phyloP scores from a whole-genome alignment of 1,140 invertebrate species.

The Ylistrum balloti region DNA sequence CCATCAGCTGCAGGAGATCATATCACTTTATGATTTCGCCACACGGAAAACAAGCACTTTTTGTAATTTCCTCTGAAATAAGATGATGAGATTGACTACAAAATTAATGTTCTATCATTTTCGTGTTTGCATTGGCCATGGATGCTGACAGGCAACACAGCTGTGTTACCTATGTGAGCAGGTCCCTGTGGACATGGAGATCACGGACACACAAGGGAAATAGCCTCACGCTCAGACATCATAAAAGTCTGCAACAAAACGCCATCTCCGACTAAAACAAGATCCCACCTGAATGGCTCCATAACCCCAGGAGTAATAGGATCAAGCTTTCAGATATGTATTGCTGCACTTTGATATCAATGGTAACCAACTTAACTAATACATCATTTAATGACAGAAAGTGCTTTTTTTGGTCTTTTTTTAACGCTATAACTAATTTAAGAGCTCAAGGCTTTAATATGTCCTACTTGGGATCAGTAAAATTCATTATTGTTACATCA shows the following conservation, averaged over 20 bases:
- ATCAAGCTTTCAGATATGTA: not conserved
- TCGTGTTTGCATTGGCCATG: not conserved
- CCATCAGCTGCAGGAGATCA: not conserved
- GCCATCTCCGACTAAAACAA: not conserved
- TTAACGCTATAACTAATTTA: not conserved
- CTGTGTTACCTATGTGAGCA: not conserved
- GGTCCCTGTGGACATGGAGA: not conserved
- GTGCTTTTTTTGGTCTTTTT: not conserved
- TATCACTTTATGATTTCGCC: conserved; percentile 39
- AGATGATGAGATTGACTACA: conserved; percentile 21
- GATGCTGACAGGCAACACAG: not conserved
- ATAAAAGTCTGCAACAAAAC: conserved; percentile 28
- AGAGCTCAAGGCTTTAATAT: not conserved
- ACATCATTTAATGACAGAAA: conserved; percentile 2
- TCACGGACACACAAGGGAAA: not conserved
- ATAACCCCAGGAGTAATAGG: not conserved
- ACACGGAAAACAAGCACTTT: conserved; percentile 38
- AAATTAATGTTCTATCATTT: conserved; percentile 30
- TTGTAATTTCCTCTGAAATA: conserved; percentile 35
- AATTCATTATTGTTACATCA: no score
- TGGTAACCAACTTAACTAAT: not conserved
- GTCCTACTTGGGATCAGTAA: not conserved
- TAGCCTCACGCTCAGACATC: not conserved
- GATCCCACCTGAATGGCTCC: not conserved
- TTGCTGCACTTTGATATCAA: not conserved